Percentiles rank a stretch among this genome's conserved stretches.
Evolutionary conservation across 2,888 invertebrate species (phyloP).

Genomic region (Athrips mouffetella): DNA sequence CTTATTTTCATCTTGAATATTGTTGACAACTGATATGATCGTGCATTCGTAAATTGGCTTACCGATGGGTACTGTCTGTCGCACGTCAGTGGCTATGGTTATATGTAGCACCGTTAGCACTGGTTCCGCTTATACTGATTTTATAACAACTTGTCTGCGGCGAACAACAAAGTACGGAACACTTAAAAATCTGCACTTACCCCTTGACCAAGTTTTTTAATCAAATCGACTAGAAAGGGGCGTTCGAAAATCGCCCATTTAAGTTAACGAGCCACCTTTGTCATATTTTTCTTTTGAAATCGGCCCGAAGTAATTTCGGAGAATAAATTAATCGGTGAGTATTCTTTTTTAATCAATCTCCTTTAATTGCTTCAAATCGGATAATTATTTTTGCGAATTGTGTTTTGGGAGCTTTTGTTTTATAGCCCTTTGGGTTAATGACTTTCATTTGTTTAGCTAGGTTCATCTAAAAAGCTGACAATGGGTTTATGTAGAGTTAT

Average conservation of each 20-base stretch:
- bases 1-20: too few relatives aligned
- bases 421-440: not conserved
- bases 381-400: conserved; percentile 14
- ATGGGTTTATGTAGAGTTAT: too few relatives aligned
- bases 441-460: not conserved
- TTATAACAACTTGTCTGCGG: too few relatives aligned
- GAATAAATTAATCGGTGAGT: conserved; percentile 52
- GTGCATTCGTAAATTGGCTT: too few relatives aligned
- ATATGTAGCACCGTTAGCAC: too few relatives aligned
- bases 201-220: conserved; percentile 53
- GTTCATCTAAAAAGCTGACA: too few relatives aligned
- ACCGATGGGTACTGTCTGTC: too few relatives aligned
- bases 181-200: not conserved
- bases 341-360: conserved; percentile 30
- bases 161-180: not conserved
- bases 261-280: conserved; percentile 68
- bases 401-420: not conserved
- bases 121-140: too few relatives aligned
- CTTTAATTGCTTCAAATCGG: conserved; percentile 25
- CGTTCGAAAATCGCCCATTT: conserved; percentile 63
- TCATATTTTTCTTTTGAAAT: conserved; percentile 69
- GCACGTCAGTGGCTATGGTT: too few relatives aligned
- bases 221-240: conserved; percentile 66
- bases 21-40: too few relatives aligned
- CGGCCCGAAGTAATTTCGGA: conserved; percentile 44